Conservation (phyloP, 2,888 invertebrate genomes). For the Amphimallon solstitiale region DNA sequence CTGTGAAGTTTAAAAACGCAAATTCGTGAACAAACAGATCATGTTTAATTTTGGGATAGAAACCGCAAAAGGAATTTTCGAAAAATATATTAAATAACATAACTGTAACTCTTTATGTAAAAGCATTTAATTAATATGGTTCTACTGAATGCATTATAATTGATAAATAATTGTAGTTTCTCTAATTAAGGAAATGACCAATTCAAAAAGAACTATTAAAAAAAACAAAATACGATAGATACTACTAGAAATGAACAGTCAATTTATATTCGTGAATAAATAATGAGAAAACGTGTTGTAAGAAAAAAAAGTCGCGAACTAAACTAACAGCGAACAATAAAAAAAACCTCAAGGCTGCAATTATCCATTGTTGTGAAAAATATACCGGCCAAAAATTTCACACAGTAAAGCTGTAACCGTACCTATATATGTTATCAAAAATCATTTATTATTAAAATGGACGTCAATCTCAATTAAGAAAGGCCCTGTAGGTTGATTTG, state of each 20-base stretch:
- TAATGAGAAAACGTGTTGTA: slow-evolving; percentile 1
- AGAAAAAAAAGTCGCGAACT: background rate
- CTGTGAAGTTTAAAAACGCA: no score
- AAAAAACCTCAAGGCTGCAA: slow-evolving; percentile 24
- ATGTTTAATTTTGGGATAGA: no score
- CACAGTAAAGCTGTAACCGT: slow-evolving; percentile 2
- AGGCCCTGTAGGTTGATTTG: slow-evolving; percentile 13
- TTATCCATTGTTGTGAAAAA: slow-evolving; percentile 21
- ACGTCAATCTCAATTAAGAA: slow-evolving; percentile 16
- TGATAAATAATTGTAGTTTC: no score
- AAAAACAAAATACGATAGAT: no score
- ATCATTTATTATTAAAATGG: slow-evolving; percentile 17
- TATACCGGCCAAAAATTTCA: slow-evolving; percentile 12
- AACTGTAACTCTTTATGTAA: no score
- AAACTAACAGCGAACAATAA: background rate
- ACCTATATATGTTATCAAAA: slow-evolving; percentile 27
- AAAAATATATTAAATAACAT: no score
- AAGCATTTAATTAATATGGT: no score
- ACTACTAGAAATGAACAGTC: background rate
- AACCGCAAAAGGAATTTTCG: no score
- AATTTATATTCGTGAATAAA: slow-evolving; percentile 11
- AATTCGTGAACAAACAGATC: no score
- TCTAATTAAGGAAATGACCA: no score
- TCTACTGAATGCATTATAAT: no score
- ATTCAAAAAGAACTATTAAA: no score